Evolutionary conservation across 92 coral and sea anemone genomes (phyloP).

Genomic region (Epizoanthus stellaris): DNA sequence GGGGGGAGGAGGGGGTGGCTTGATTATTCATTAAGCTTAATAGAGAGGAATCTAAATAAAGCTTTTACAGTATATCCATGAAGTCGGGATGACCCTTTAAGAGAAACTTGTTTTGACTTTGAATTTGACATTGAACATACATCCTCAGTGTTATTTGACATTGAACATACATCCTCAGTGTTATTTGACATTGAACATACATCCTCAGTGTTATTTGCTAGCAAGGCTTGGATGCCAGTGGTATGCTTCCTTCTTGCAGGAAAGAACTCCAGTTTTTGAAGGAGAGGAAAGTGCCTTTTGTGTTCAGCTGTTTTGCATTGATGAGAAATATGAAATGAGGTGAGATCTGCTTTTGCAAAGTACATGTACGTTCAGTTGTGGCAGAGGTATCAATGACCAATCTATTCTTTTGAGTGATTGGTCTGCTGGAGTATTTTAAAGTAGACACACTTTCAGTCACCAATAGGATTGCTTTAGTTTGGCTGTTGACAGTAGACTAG

Average conservation of each 20-base stretch:
- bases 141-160: not conserved
- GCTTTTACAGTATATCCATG: too few species aligned
- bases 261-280: constrained; percentile 43
- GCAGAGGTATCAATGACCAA: too few species aligned
- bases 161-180: not conserved
- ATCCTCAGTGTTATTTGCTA: not conserved
- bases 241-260: constrained; percentile 35
- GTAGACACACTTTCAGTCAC: too few species aligned
- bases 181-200: too few species aligned
- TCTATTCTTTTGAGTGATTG: too few species aligned
- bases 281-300: constrained; percentile 88
- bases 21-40: too few species aligned
- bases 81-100: not conserved
- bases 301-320: constrained; percentile 93
- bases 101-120: not conserved
- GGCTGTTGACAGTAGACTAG: too few species aligned
- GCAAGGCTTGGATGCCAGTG: not conserved
- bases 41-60: too few species aligned
- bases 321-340: constrained; percentile 98
- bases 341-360: constrained; percentile 5
- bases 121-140: too few species aligned
- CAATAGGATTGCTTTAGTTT: too few species aligned
- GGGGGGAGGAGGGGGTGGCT: too few species aligned
- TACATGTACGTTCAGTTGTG: not conserved
- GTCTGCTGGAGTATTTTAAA: too few species aligned